Base-by-base conservation (phyloP, 2,113 vertebrate species). In the Phylloscopus trochilus region DNA sequence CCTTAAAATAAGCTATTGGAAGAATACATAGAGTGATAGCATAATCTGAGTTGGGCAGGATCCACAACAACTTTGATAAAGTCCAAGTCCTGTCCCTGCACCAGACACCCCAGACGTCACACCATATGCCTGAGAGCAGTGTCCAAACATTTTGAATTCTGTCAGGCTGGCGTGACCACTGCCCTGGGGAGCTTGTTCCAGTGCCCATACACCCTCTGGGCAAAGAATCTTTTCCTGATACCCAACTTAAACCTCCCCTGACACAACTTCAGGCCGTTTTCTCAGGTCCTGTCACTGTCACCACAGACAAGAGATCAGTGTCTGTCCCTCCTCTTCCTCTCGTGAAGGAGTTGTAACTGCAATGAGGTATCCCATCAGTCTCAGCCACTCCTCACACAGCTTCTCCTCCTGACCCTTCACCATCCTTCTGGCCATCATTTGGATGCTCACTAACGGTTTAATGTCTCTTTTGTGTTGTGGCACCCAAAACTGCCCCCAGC, bases 251-350 rank as follows among this genome's bases (percentile, higher is more conserved):
- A 43, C n/a, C n/a, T n/a, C n/a, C n/a, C n/a, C n/a, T n/a, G n/a
- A n/a, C 18, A 33, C 35, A 51, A 1, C 10, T 80, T 16, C 18
- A 51, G 21, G 35, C 41, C 24, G 3, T 64, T 53, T 4, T 35
- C 26, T 35, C 0, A 0, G 2, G 6, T 56, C 3, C 41, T 41
- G 11, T 49, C 49, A 24, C 7, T 35, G 74, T 64, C 15, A 18
- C 43, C 49, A 1, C 4, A 31, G 35, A 64, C 26, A 1, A 41
- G 41, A 56, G 51, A 22, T 49, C 51, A 27, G 13, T 35, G 56
- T 0, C 30, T 78, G n/a, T 3, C 23, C 23, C n/a, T 78, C 1
- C 0, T 0, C 37, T 51, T 35, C 31, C 5, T 5, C 18, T 39
- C 1, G 0, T 19, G 22, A 76, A 6, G 14, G 10, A 10, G 14